A percentile compares a stretch with the other conserved stretches of the same genome.
Conservation (phyloP, 2,797 vertebrate species). For the Knipowitschia caucasica region DNA sequence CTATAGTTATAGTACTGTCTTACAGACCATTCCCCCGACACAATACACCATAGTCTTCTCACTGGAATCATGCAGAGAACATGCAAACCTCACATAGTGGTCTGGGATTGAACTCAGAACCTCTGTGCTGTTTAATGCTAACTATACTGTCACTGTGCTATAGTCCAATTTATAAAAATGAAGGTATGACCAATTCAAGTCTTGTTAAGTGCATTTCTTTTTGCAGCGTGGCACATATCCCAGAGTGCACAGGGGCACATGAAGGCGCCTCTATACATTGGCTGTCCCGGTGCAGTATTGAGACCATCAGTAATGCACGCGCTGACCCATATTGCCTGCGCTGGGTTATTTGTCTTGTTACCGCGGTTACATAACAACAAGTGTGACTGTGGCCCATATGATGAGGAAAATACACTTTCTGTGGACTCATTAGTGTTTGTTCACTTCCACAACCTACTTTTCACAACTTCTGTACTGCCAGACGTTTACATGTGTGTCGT, state of each 20-base stretch:
- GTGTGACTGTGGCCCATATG: background rate
- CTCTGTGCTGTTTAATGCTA: no score
- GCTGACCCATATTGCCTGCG: slow-evolving; percentile 30
- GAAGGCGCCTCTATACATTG: slow-evolving; percentile 30
- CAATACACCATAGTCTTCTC: no score
- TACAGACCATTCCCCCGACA: no score
- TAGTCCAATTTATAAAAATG: background rate
- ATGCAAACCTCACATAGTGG: no score
- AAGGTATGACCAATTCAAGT: background rate
- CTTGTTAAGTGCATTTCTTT: background rate
- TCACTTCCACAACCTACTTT: slow-evolving; percentile 8
- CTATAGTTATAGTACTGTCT: no score
- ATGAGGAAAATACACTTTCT: slow-evolving; percentile 2
- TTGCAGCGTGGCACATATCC: background rate
- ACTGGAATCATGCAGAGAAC: no score
- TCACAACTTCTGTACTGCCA: background rate
- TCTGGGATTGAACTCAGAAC: no score
- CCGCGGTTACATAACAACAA: slow-evolving; percentile 23
- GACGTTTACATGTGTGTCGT: no score
- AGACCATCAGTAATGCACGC: slow-evolving; percentile 26
- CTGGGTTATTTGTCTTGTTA: slow-evolving; percentile 32
- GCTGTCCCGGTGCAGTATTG: slow-evolving; percentile 36
- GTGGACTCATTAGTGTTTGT: slow-evolving; percentile 3
- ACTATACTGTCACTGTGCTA: background rate
- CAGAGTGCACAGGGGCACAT: slow-evolving; percentile 8